phyloP scores from a whole-genome alignment of 2,888 invertebrate genomes.

The Ochropleura leucogaster region DNA sequence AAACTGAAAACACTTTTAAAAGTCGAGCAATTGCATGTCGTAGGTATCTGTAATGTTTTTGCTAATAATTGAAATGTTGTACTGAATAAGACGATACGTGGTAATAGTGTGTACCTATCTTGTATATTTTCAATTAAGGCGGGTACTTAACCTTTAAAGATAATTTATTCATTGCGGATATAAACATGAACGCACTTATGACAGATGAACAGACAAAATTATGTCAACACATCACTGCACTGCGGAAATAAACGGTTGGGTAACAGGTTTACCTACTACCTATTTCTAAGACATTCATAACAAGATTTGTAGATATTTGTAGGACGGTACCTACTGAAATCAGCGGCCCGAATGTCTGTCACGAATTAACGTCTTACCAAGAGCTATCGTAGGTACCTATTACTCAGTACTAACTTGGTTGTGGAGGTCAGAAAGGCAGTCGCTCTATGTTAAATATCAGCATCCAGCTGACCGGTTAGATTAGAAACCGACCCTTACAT shows the following conservation, averaged over 20 bases:
- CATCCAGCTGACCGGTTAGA: neutral
- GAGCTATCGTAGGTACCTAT: neutral
- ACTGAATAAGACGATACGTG: too few species aligned
- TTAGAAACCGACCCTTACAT: neutral
- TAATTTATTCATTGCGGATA: conserved; percentile 27
- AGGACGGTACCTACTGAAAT: neutral
- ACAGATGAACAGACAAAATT: conserved; percentile 24
- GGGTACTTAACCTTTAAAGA: neutral
- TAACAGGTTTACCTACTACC: neutral
- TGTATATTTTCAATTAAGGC: too few species aligned
- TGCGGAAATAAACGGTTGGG: conserved; percentile 24
- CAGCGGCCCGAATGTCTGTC: neutral
- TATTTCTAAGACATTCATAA: neutral
- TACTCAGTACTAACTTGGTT: neutral
- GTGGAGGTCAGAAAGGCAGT: neutral
- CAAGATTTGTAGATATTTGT: neutral
- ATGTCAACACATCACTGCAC: neutral
- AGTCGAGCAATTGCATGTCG: neutral
- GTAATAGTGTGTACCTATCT: too few species aligned
- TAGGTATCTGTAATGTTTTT: neutral
- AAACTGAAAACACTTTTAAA: neutral
- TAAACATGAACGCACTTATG: neutral
- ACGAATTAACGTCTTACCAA: neutral
- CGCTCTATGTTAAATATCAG: neutral
- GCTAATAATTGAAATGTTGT: too few species aligned